These are phyloP conservation scores for Nasonovia ribisnigri DNA, from an alignment of 2,888 invertebrate genomes.

Conservation along the genomic window DNA sequence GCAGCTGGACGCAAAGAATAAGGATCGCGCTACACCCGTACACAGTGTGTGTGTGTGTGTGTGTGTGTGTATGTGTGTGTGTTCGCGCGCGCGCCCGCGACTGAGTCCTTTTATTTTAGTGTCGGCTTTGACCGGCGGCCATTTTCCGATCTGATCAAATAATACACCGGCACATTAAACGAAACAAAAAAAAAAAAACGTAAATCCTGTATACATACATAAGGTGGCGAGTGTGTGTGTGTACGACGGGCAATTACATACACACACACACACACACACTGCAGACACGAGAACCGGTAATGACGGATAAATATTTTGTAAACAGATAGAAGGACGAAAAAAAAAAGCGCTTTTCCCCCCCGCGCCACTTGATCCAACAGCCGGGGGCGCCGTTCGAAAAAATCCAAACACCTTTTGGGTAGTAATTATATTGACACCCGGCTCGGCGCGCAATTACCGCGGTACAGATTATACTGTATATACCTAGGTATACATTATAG, in stretches of 20 bases:
- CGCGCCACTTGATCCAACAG: constrained; percentile 47
- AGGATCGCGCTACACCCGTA: constrained; percentile 32
- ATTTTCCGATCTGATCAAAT: constrained; percentile 64
- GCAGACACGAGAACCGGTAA: constrained; percentile 42
- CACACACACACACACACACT: background rate
- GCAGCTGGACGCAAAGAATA: constrained; percentile 51
- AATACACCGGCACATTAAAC: constrained; percentile 56
- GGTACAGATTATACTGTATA: constrained; percentile 17
- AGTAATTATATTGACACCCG: constrained; percentile 58
- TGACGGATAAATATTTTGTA: constrained; percentile 60
- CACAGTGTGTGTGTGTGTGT: background rate
- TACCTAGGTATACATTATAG: background rate
- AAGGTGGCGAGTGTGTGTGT: constrained; percentile 2
- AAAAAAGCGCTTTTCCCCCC: background rate
- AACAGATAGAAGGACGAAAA: constrained; percentile 2
- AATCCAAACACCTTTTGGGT: constrained; percentile 58
- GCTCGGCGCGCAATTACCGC: constrained; percentile 50
- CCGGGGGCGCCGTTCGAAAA: constrained; percentile 35
- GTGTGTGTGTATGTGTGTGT: background rate
- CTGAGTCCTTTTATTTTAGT: constrained; percentile 54
- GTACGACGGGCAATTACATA: background rate
- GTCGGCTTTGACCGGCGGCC: constrained; percentile 62
- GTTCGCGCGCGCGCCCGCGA: constrained; percentile 2
- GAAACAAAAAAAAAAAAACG: constrained; percentile 31
- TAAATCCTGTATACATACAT: background rate